Evolutionary conservation across 2,888 invertebrate species (phyloP), one percentile per base, ranked within the genome.

Genomic region (Deilephila elpenor): DNA sequence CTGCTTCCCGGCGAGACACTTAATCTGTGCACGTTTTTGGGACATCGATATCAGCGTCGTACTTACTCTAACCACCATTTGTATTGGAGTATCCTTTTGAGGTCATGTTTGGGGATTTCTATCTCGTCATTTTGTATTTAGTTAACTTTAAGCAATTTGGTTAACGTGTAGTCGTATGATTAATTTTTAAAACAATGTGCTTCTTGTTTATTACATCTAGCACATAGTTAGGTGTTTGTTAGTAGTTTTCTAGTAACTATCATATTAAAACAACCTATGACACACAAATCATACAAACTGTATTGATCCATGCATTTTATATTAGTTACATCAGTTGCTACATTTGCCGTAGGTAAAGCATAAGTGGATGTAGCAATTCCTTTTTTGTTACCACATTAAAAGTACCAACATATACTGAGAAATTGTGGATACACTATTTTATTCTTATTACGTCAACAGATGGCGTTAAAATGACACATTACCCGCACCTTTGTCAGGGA

Each of bases 1-100:
- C 56, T 61, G 61, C n/a, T 62, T n/a, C 34, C 34, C 62, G 62
- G 5, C 25, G 20, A 67, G 51, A 51, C 67, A 67, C 29, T 67
- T 67, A 67, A 67, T 67, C 67, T 67, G 51, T 67, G 44, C 67
- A 51, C 25, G 67, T 67, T 67, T 67, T 67, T 67, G 67, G 67
- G 44, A 25, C 32, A 67, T 67, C 67, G 51, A 67, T 67, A 51
- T 51, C 44, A 11, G 37, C 34, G 51, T 44, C 67, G 51, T 25
- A 14, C 11, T 44, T 51, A 67, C 67, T 67, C 25, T 17, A 44
- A 51, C 44, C 44, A 64, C 44, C 20, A 20, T 62, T 62, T 62
- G n/a, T 64, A 64, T 44, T 44, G 44, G 44, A 44, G 44, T 64
- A 20, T 20, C 37, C n/a, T 37, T 64, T 34, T 44, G 11, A 37